Conservation (phyloP, 64 coral and sea anemone species). For the Stichodactyla mertensii region DNA sequence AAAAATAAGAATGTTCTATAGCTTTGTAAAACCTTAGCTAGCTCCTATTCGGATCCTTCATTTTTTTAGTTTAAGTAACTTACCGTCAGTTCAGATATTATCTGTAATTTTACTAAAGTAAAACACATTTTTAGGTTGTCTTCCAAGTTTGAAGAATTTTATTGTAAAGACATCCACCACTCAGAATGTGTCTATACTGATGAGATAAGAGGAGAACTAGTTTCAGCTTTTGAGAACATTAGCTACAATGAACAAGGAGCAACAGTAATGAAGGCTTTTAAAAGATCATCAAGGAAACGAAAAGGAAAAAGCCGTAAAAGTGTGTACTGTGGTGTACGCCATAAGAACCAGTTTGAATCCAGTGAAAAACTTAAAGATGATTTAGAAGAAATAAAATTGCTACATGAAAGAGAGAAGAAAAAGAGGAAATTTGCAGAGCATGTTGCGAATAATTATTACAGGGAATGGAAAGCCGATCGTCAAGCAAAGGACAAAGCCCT, state of each 20-base stretch:
- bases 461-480: background rate
- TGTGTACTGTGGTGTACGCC: background rate
- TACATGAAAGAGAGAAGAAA: background rate
- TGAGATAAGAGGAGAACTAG: background rate
- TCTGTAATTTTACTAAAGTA: too few species aligned
- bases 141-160: background rate
- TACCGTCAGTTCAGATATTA: too few species aligned
- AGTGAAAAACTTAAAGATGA: background rate
- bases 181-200: background rate
- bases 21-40: too few species aligned
- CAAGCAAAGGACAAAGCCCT: background rate
- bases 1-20: too few species aligned
- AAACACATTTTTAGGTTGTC: background rate
- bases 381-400: background rate
- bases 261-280: background rate
- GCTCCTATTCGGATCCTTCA: too few species aligned
- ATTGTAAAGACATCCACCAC: background rate
- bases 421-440: constrained; percentile 1
- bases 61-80: too few species aligned
- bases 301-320: background rate
- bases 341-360: background rate
- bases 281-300: background rate
- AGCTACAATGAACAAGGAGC: background rate
- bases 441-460: background rate
- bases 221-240: background rate